phyloP scores from a whole-genome alignment of 1,140 invertebrate genomes.

The Popillia japonica region DNA sequence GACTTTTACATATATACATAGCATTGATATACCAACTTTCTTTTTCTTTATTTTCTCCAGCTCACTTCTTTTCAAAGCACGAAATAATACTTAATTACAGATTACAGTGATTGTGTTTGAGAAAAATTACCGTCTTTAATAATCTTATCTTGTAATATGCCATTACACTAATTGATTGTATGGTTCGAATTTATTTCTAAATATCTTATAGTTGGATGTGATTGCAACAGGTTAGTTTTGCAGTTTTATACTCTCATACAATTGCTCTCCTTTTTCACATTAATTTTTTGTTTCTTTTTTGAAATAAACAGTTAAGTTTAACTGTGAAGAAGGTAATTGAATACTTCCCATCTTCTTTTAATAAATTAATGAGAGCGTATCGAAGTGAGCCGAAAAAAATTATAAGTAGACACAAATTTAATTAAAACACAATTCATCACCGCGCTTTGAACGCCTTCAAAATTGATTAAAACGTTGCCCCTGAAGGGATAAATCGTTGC shows the following conservation, averaged over 20 bases:
- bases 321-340: not conserved
- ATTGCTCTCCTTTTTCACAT: not conserved
- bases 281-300: not conserved
- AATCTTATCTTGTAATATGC: not conserved
- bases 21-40: not conserved
- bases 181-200: too few species aligned
- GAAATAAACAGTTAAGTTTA: not conserved
- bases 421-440: conserved; percentile 16
- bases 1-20: not conserved
- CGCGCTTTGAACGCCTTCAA: not conserved
- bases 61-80: not conserved
- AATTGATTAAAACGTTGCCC: conserved; percentile 5
- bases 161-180: not conserved
- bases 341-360: not conserved
- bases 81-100: conserved; percentile 6
- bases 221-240: too few species aligned
- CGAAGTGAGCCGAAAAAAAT: not conserved
- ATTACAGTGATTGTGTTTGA: not conserved
- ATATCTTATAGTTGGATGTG: too few species aligned
- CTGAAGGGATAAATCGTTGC: not conserved
- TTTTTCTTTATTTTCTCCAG: not conserved
- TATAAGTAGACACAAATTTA: not conserved
- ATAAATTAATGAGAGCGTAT: not conserved
- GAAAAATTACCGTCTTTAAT: not conserved
- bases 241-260: too few species aligned